phyloP scores from a whole-genome alignment of 2,888 invertebrate genomes.

The Tuberolachnus salignus region DNA sequence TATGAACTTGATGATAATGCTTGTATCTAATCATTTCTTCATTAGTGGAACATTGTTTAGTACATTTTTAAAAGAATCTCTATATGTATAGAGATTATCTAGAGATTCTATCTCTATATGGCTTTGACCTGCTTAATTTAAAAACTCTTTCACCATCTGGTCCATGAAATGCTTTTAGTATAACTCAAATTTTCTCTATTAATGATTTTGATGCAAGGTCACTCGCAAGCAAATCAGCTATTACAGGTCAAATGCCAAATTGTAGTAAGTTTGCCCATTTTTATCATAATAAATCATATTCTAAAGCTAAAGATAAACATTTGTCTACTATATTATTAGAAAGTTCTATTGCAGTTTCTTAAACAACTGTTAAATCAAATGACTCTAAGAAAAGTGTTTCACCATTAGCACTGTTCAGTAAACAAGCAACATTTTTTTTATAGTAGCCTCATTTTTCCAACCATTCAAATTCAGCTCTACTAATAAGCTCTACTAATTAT shows the following conservation, averaged over 20 bases:
- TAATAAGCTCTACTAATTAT: conserved; percentile 53
- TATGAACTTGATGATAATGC: background rate
- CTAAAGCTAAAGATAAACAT: conserved; percentile 56
- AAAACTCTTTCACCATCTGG: conserved; percentile 22
- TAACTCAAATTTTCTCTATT: conserved; percentile 50
- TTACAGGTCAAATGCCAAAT: conserved; percentile 59
- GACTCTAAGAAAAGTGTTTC: conserved; percentile 51
- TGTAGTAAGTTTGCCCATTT: conserved; percentile 58
- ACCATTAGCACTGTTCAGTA: conserved; percentile 38
- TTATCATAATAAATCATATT: conserved; percentile 58
- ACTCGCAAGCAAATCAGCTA: conserved; percentile 59
- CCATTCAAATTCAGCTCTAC: too few species aligned
- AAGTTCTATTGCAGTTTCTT: conserved; percentile 43
- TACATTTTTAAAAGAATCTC: conserved; percentile 23
- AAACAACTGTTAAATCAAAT: conserved; percentile 19
- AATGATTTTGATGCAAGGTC: conserved; percentile 57
- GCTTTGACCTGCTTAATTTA: conserved; percentile 20
- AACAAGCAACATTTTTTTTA: conserved; percentile 51
- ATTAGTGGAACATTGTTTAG: conserved; percentile 1
- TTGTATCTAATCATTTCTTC: conserved; percentile 7
- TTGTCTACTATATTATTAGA: conserved; percentile 29
- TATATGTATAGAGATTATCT: conserved; percentile 29
- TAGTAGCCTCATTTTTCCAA: conserved; percentile 57
- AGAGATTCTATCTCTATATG: conserved; percentile 3
- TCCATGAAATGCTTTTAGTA: conserved; percentile 46